phyloP scores from a whole-genome alignment of 2,797 vertebrate species.

The Choloepus didactylus region DNA sequence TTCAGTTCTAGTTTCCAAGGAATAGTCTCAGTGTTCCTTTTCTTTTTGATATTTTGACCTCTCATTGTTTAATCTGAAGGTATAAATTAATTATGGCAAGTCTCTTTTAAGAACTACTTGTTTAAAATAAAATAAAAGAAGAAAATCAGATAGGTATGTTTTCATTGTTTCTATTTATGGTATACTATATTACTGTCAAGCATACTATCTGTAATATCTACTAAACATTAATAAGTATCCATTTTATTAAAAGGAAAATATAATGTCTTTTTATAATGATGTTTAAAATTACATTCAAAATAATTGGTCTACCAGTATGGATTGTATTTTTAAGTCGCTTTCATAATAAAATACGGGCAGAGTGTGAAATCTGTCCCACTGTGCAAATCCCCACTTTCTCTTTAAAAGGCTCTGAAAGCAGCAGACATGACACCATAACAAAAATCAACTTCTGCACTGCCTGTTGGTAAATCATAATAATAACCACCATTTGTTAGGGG shows the following conservation, averaged over 20 bases:
- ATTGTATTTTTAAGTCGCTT: not conserved
- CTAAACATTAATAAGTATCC: not conserved
- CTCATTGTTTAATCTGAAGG: not conserved
- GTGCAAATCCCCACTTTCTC: not conserved
- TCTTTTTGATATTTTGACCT: not conserved
- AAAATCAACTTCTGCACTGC: not conserved
- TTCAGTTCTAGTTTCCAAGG: not conserved
- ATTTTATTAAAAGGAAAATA: not conserved
- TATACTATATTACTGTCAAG: not conserved
- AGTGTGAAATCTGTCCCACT: conserved; percentile 5
- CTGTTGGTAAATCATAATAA: conserved; percentile 13
- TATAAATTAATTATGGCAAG: not conserved
- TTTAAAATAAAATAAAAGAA: no score
- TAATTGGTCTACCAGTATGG: not conserved
- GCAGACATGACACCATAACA: not conserved
- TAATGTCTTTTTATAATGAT: conserved; percentile 1
- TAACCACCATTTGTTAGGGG: not conserved
- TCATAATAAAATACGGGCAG: not conserved
- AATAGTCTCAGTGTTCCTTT: not conserved
- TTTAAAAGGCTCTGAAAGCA: not conserved
- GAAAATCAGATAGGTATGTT: not conserved
- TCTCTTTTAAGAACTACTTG: not conserved
- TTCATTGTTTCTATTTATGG: not conserved
- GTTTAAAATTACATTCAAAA: not conserved
- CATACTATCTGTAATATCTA: not conserved